These are phyloP conservation scores for Bucorvus abyssinicus DNA, from an alignment of 2,797 vertebrate species.

Conservation along the genomic window DNA sequence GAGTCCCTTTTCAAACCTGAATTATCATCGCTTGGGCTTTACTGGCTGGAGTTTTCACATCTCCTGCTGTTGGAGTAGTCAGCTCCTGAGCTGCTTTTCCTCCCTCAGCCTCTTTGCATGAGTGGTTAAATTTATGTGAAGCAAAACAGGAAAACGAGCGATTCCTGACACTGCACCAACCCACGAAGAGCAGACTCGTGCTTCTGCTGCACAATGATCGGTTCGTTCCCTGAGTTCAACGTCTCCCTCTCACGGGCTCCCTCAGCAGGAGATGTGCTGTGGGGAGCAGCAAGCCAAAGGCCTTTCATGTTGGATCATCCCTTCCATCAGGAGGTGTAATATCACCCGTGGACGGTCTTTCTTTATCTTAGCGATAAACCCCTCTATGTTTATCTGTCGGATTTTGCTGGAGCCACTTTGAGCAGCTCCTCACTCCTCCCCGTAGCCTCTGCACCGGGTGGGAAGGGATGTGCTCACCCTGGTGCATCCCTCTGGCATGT, in stretches of 20 bases:
- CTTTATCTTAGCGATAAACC: too few species aligned
- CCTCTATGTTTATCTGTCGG: too few species aligned
- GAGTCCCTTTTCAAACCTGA: neutral
- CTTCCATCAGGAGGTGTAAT: neutral
- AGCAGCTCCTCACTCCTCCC: too few species aligned
- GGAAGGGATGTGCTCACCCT: too few species aligned
- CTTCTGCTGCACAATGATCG: neutral
- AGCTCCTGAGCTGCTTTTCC: neutral
- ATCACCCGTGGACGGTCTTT: too few species aligned
- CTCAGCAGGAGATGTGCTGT: neutral
- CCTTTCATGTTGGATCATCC: neutral
- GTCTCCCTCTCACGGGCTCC: neutral
- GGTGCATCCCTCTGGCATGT: too few species aligned
- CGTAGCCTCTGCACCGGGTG: too few species aligned
- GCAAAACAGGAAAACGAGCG: neutral
- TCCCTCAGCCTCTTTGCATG: fast-evolving
- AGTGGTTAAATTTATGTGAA: neutral
- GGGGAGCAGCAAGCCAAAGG: neutral
- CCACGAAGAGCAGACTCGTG: neutral
- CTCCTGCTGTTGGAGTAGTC: neutral
- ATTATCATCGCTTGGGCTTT: neutral
- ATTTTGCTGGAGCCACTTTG: too few species aligned
- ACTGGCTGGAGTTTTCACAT: fast-evolving
- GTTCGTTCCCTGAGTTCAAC: neutral
- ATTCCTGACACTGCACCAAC: neutral